Base-by-base conservation (phyloP, 2,888 invertebrate genomes). In the Machimus rusticus region DNA sequence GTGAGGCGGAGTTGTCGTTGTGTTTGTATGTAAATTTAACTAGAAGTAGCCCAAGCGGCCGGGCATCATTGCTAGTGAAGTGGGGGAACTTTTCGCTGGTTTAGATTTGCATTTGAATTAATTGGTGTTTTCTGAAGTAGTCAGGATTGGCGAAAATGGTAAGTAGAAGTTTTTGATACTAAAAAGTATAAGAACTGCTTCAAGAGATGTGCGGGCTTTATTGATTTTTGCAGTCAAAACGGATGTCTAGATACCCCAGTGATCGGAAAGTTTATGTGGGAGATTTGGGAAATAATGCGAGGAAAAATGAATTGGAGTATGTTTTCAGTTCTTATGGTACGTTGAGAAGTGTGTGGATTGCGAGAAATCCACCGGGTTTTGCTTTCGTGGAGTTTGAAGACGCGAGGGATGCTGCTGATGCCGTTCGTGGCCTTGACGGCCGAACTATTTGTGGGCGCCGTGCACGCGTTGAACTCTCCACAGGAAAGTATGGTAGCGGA, bases 181-280 rank as follows among this genome's bases (percentile, higher is more conserved):
- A 19, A 79, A 84, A 74, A 34, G 31, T 51, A 5, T 5, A 51
- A 16, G n/a, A 51, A 19, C 16, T 6, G n/a, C 8, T 51, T 51
- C 16, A 51, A 28, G 28, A 28, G 28, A 66, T 34, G 31, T 31
- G 66, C 19, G 86, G 66, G 37, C 88, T 66, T 66, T 88, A 88
- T 89, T 87, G 87, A 87, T 89, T 89, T 89, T 88, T 86, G n/a
- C 66, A 90, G 90, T 90, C 90, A 74, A 90, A 90, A 82, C 93
- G 93, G 91, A 96, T 96, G 96, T 96, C 96, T 89, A 95, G 96
- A 88, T 96, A 96, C 91, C 96, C 96, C 89, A 95, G 95, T 87
- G 98, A 98, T 93, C 97, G 98, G 91, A 99, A 99, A 93, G 97
- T 99, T 78, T 99, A 99, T 93, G 98, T 99, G 34, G 99, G 99